phyloP scores from a whole-genome alignment of 1,140 invertebrate genomes.

The Drosophila mojavensis region DNA sequence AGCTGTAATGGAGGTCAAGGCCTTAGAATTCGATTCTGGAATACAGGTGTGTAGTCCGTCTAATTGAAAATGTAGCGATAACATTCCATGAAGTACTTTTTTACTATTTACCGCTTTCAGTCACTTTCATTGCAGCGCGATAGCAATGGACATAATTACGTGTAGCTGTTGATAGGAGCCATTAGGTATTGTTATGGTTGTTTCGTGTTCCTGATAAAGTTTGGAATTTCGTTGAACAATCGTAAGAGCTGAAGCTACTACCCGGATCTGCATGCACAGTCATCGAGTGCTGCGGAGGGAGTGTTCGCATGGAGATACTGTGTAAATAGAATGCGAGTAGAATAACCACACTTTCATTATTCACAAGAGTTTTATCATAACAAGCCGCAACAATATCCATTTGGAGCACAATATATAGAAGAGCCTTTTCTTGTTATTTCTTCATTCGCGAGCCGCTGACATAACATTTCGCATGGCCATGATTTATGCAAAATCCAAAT shows the following conservation, averaged over 20 bases:
- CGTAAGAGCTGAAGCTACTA: not conserved
- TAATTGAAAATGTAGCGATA: slow-evolving; percentile 7
- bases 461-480: slow-evolving; percentile 73
- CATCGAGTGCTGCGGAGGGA: not conserved
- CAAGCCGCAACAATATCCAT: slow-evolving; percentile 14
- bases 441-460: slow-evolving; percentile 58
- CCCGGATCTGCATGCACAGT: not conserved
- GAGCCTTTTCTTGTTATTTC: slow-evolving; percentile 39
- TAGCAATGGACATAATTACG: slow-evolving; percentile 18
- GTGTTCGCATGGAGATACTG: not conserved
- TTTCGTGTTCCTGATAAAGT: slow-evolving; percentile 21
- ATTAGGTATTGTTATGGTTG: slow-evolving; percentile 26
- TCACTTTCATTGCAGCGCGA: slow-evolving; percentile 25
- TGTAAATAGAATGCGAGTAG: not conserved
- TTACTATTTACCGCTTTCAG: not conserved
- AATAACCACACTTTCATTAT: slow-evolving; percentile 6
- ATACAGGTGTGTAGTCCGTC: not conserved
- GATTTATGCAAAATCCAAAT: slow-evolving; percentile 73
- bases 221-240: not conserved
- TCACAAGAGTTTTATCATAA: slow-evolving; percentile 18
- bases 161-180: slow-evolving; percentile 21
- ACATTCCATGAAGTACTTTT: slow-evolving; percentile 15
- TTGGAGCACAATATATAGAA: slow-evolving; percentile 19
- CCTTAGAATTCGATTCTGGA: not conserved
- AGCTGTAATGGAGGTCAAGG: slow-evolving; percentile 37